Base-by-base conservation (phyloP, 2,797 vertebrate genomes). In the Petrocephalus sullivani region DNA sequence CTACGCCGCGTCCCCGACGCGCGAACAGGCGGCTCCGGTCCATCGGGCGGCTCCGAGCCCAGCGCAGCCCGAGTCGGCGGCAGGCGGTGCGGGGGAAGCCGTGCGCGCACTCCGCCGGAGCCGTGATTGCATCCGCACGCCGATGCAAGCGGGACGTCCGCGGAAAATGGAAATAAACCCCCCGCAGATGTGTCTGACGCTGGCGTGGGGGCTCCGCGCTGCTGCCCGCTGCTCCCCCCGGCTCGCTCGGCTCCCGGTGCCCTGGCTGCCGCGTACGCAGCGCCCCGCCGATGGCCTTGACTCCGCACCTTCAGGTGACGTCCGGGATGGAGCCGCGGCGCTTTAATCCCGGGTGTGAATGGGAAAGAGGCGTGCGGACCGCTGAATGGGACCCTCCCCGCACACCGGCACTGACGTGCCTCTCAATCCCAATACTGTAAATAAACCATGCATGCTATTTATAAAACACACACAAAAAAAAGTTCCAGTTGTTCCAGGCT, bases 291-390 rank as follows among this genome's bases (percentile, higher is more conserved):
- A 85, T 89, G 91, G 91, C 89, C 89, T 89, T 86, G 53, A 57
- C 82, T 90, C 84, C 64, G 87, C 81, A 78, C 86, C 89, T 88
- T 90, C 89, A 87, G 85, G 87, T 90, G 89, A 90, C 89, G 89
- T 84, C 87, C 86, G 67, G 87, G 78, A 71, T 89, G 83, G 82
- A 89, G 82, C 89, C 87, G 87, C 90, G 88, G 90, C 87, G 89
- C 87, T 90, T 85, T 89, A 87, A 88, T 90, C 89, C 89, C 83
- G 89, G 64, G 85, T 88, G 89, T 89, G 90, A 54, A 88, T 75
- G 53, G 23, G 64, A 87, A 89, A 83, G 81, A 83, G 81, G 81
- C 81, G 81, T 83, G 81, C n/a, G 49, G 81, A 83, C 53, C 37
- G 71, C 33, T 78, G 41, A 41, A 78, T 41, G 71, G 71, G 71